Conservation (phyloP, 1,140 invertebrate genomes). For the Cyrtorhinus lividipennis region DNA sequence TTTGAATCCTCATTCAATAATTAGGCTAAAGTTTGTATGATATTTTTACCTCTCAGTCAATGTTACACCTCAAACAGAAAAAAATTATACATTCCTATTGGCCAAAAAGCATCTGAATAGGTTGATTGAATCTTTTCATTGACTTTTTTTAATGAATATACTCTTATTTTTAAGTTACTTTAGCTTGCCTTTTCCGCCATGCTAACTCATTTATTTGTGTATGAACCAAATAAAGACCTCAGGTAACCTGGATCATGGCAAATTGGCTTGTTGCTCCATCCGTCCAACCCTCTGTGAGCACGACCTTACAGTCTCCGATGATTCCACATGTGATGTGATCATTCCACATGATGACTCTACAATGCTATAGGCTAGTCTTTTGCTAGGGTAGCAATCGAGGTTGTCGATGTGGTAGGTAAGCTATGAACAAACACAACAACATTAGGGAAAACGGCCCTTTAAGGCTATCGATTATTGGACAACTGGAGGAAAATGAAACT, state of each 20-base stretch:
- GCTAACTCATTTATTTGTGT: slow-evolving; percentile 8
- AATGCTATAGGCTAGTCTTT: slow-evolving; percentile 2
- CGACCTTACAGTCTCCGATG: neutral
- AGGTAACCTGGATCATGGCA: neutral
- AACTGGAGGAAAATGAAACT: too few species aligned
- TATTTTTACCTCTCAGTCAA: neutral
- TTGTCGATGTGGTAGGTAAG: neutral
- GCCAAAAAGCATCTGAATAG: too few species aligned
- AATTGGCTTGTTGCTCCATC: neutral
- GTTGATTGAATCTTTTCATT: too few species aligned
- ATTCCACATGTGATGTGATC: too few species aligned
- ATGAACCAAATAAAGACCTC: slow-evolving; percentile 4
- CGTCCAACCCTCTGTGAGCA: neutral
- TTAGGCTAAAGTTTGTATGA: neutral
- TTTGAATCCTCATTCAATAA: too few species aligned
- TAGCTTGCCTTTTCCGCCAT: neutral
- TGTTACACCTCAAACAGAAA: too few species aligned
- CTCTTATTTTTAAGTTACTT: too few species aligned
- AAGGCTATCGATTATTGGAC: too few species aligned
- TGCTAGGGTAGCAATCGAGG: neutral
- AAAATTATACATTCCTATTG: too few species aligned
- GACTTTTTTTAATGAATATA: too few species aligned
- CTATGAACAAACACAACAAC: neutral
- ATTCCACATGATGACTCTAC: too few species aligned
- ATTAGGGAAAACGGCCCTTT: too few species aligned